Evolutionary conservation across 2,113 vertebrate species (phyloP).

Genomic region (Axis porcinus): DNA sequence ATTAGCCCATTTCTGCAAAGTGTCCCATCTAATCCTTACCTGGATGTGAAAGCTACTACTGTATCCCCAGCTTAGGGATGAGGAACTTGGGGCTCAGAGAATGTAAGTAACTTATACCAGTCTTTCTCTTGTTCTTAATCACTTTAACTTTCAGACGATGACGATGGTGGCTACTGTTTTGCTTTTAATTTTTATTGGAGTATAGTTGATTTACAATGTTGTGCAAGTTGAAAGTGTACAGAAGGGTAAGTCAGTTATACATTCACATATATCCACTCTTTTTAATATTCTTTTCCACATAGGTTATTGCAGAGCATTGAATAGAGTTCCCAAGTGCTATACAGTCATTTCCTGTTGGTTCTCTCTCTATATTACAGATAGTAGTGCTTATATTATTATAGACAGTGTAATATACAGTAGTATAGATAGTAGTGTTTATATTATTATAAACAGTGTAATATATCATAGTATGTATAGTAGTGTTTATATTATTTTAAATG

Average conservation of each 20-base stretch:
- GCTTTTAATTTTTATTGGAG: background rate
- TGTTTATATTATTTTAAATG: no score
- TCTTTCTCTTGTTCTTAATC: background rate
- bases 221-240: no score
- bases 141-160: background rate
- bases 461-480: no score
- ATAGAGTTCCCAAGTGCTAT: background rate
- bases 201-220: fast-evolving
- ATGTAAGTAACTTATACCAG: background rate
- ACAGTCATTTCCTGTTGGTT: background rate
- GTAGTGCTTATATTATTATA: no score
- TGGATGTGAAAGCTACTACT: background rate
- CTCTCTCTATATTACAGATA: fast-evolving
- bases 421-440: no score
- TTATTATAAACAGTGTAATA: no score
- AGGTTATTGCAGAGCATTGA: background rate
- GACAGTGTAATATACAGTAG: no score
- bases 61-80: background rate
- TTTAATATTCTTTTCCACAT: background rate
- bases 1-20: background rate
- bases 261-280: background rate
- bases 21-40: background rate
- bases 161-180: background rate
- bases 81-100: background rate
- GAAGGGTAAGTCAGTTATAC: background rate